phyloP scores from a whole-genome alignment of 2,888 invertebrate genomes.

The Torymus aiolomorphi region DNA sequence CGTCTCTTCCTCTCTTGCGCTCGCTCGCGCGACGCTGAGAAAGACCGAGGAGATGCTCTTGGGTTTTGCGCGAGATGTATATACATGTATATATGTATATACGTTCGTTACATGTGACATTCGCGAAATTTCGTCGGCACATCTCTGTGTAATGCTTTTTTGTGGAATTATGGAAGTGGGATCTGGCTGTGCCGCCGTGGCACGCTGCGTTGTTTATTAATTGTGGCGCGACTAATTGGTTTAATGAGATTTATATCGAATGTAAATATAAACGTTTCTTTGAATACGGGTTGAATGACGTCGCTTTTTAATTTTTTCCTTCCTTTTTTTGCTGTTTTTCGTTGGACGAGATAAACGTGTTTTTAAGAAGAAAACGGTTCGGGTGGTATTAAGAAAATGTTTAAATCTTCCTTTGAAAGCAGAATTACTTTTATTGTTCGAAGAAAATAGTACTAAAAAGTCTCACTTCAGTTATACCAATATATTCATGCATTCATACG shows the following conservation, averaged over 20 bases:
- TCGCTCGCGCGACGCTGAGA: background rate
- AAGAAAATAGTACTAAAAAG: too few species aligned
- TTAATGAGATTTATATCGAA: background rate
- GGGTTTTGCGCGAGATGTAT: conserved; percentile 12
- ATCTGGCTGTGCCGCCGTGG: background rate
- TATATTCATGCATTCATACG: too few species aligned
- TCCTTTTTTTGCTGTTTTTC: too few species aligned
- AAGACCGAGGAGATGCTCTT: background rate
- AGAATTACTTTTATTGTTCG: too few species aligned
- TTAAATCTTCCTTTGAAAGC: too few species aligned
- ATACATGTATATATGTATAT: background rate
- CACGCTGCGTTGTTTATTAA: background rate
- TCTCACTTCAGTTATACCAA: too few species aligned
- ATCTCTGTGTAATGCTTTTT: background rate
- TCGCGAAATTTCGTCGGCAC: conserved; percentile 42
- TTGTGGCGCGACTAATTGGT: background rate
- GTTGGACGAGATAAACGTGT: too few species aligned
- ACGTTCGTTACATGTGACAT: conserved; percentile 20
- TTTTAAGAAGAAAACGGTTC: too few species aligned
- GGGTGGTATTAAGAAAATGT: too few species aligned
- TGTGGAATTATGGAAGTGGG: too few species aligned
- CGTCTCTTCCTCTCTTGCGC: conserved; percentile 21
- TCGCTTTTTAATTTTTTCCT: background rate
- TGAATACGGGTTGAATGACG: too few species aligned
- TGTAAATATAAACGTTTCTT: conserved; percentile 14